Evolutionary conservation across 2,797 vertebrate genomes (phyloP).

Genomic region (Botia kubotai): DNA sequence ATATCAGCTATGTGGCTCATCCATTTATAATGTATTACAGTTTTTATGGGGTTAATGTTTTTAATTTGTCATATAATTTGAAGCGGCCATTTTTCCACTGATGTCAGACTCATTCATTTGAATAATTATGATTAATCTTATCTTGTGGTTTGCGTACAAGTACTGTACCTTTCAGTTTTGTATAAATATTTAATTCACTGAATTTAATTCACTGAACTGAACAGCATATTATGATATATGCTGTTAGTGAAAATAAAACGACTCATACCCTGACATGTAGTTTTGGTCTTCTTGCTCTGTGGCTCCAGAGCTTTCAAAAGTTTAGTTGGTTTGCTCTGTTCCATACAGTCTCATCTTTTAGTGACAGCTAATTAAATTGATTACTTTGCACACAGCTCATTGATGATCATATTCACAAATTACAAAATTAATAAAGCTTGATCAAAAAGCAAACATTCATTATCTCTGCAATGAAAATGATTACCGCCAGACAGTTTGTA

Average conservation of each 20-base stretch:
- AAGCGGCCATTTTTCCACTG: background rate
- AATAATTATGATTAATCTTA: constrained; percentile 7
- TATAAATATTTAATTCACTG: background rate
- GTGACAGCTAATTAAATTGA: constrained; percentile 48
- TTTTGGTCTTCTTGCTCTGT: background rate
- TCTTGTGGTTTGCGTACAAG: background rate
- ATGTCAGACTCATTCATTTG: background rate
- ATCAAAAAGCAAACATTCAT: constrained; percentile 55
- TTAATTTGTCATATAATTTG: background rate
- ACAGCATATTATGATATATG: background rate
- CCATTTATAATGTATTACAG: background rate
- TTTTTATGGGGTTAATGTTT: background rate
- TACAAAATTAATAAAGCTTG: constrained; percentile 54
- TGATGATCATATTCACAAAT: constrained; percentile 29
- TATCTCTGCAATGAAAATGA: constrained; percentile 54
- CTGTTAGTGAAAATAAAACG: background rate
- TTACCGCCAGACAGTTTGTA: constrained; percentile 49
- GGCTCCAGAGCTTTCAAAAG: background rate
- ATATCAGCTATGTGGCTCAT: background rate
- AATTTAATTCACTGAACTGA: background rate
- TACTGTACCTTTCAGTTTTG: background rate
- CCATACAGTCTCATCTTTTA: background rate
- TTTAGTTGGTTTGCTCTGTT: background rate
- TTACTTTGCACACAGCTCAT: constrained; percentile 31
- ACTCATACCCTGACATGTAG: background rate